A percentile compares a stretch with the other conserved stretches of the same genome.
Evolutionary conservation across 2,797 vertebrate genomes (phyloP).

Genomic region (Neosilurus hyrtlii): DNA sequence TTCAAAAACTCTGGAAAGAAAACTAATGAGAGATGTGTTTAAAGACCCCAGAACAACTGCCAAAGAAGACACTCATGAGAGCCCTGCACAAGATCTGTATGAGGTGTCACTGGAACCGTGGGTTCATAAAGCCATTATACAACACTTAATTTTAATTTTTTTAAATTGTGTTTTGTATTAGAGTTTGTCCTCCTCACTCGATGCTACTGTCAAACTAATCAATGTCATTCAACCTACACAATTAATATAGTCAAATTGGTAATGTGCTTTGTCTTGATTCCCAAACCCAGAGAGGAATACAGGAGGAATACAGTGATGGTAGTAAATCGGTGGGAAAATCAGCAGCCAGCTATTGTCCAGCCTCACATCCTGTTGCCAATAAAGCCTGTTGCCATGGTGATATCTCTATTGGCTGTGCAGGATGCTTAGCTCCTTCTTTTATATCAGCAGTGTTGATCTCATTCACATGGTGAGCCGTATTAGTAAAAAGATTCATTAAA

Average conservation of each 20-base stretch:
- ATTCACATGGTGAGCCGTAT: slow-evolving; percentile 18
- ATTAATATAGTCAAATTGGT: background rate
- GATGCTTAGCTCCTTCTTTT: slow-evolving; percentile 34
- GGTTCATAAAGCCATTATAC: background rate
- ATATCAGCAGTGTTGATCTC: slow-evolving; percentile 17
- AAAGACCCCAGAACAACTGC: no score
- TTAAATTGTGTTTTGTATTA: background rate
- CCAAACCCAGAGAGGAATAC: slow-evolving; percentile 13
- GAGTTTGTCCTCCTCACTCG: background rate
- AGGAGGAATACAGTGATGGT: slow-evolving; percentile 2
- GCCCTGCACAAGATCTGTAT: background rate
- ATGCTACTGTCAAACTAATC: background rate
- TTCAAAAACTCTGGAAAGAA: no score
- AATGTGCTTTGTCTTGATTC: slow-evolving; percentile 40
- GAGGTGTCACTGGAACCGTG: background rate
- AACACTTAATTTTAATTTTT: background rate
- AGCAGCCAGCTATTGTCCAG: slow-evolving; percentile 42
- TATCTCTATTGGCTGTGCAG: slow-evolving; percentile 17
- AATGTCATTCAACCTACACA: background rate
- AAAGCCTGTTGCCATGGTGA: slow-evolving; percentile 47
- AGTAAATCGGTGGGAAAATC: slow-evolving; percentile 48
- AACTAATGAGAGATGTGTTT: no score
- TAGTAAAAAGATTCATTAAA: background rate
- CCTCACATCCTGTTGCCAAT: slow-evolving; percentile 34
- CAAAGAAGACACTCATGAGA: no score